Evolutionary conservation across 2,113 vertebrate genomes (phyloP).

Genomic region (Pygoscelis antarcticus): DNA sequence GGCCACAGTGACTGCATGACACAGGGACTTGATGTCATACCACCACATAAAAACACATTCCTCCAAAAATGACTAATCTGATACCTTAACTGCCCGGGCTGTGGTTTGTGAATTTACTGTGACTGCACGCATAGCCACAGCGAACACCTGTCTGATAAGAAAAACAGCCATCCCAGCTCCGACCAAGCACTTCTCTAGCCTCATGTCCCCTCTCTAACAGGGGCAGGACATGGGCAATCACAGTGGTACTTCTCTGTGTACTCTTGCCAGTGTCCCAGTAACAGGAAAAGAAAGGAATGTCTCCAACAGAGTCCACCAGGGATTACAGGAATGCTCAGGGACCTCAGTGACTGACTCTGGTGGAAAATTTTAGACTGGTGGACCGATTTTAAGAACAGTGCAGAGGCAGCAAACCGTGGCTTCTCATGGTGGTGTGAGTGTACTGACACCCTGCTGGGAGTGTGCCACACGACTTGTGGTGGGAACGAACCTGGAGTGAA

Average conservation of each 20-base stretch:
- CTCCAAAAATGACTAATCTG: not conserved
- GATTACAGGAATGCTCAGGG: not conserved
- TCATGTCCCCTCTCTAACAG: not conserved
- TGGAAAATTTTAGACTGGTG: not conserved
- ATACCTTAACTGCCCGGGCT: not conserved
- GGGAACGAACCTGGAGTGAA: not conserved
- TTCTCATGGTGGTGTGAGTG: not conserved
- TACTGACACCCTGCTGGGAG: not conserved
- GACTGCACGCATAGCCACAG: not conserved
- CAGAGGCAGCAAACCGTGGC: not conserved
- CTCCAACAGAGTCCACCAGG: not conserved
- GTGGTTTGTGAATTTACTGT: not conserved
- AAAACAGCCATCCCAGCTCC: not conserved
- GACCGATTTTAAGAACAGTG: not conserved
- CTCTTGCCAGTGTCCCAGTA: not conserved
- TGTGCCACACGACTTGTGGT: fast-evolving
- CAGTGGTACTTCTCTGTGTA: fast-evolving
- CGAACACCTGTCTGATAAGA: not conserved
- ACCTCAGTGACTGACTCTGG: not conserved
- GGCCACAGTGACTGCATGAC: not conserved
- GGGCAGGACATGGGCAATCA: not conserved
- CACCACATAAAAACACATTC: not conserved
- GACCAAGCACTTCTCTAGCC: not conserved
- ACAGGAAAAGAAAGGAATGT: not conserved
- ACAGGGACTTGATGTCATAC: not conserved